Base-by-base conservation (phyloP, 2,113 vertebrate genomes). In the Otocyon megalotis region DNA sequence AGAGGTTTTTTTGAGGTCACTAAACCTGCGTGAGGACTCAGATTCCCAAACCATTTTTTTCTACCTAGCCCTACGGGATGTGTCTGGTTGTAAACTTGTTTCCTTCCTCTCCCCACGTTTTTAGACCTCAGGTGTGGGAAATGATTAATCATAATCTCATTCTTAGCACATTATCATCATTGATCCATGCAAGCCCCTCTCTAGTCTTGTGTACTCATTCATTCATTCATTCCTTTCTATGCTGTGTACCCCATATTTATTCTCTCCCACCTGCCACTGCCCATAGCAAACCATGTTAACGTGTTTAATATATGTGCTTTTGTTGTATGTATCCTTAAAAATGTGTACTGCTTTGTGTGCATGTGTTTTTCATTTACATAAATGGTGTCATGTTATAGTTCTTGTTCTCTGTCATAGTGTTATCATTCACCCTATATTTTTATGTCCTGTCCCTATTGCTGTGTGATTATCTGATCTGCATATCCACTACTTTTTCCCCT, bases 1-100 rank as follows among this genome's bases (percentile, higher is more conserved):
- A 80, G 91, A 96, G 86, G 53, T 63, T 80, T 88, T 88, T 92
- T 72, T 74, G 62, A 90, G 71, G 82, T 84, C 94, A 67, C 43
- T 74, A 48, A 93, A 84, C 15, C 37, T 56, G 56, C 63, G 5
- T 77, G 53, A 54, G 76, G 71, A 37, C 50, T 93, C 84, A 74
- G 82, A 67, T 56, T 62, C 50, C 88, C 90, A 88, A 82, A 50
- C 83, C 37, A 56, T 80, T 43, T 89, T 9, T 89, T 84, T 67
- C 69, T 94, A 0, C 54, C 28, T 74, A 24, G 58, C 56, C 81
- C 32, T 30, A 13, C 0, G 2, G 19, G 8, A 22, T 43, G 37
- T 87, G 16, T 76, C 60, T 60, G 26, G 58, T 56, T 69, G n/a
- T 67, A 67, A 62, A 76, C n/a, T 22, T 71, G 15, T 71, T 62